A percentile compares a stretch with the other conserved stretches of the same genome.
phyloP scores from a whole-genome alignment of 2,888 invertebrate species.

The Pheosia tremula region DNA sequence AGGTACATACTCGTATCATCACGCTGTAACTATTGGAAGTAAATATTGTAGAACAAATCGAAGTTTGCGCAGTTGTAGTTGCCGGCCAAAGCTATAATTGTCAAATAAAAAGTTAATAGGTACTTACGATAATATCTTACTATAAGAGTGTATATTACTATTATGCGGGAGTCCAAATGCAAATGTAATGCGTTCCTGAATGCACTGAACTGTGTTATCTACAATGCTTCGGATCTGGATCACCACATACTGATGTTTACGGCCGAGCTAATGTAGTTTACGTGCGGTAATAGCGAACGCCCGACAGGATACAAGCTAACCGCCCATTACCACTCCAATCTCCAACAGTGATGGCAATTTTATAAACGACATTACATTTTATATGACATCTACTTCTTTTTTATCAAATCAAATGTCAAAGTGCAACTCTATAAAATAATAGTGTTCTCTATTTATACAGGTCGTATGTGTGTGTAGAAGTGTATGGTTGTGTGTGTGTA shows the following conservation, averaged over 20 bases:
- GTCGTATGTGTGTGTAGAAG: too few relatives aligned
- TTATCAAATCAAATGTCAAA: conserved; percentile 14
- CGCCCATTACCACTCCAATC: conserved; percentile 53
- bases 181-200: conserved; percentile 21
- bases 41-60: too few relatives aligned
- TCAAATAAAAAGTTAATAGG: too few relatives aligned
- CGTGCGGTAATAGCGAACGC: conserved; percentile 59
- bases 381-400: conserved; percentile 21
- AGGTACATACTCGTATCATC: too few relatives aligned
- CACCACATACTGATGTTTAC: conserved; percentile 50
- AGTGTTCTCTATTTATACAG: too few relatives aligned
- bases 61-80: too few relatives aligned
- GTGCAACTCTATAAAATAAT: too few relatives aligned
- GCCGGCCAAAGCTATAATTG: too few relatives aligned
- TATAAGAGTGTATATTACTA: too few relatives aligned
- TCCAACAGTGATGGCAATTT: conserved; percentile 21
- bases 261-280: conserved; percentile 43
- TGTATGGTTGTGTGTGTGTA: too few relatives aligned
- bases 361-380: conserved; percentile 13
- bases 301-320: conserved; percentile 49
- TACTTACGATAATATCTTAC: too few relatives aligned
- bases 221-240: conserved; percentile 49
- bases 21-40: too few relatives aligned
- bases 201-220: conserved; percentile 30
- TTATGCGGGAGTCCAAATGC: conserved; percentile 9